Evolutionary conservation across 2,797 vertebrate species (phyloP).

Genomic region (Mycteria americana): DNA sequence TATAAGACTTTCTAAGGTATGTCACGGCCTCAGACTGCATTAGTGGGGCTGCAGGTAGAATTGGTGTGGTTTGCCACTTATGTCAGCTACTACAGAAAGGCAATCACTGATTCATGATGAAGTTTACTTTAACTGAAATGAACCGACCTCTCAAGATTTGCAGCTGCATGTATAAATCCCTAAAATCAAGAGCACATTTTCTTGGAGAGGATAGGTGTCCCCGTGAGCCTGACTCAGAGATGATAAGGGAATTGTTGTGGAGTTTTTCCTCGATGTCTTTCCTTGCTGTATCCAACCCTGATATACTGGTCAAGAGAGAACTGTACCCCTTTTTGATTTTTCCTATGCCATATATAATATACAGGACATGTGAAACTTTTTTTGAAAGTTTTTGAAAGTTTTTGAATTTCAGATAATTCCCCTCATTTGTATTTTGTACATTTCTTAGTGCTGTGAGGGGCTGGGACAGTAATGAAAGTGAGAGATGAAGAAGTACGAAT

Average conservation of each 20-base stretch:
- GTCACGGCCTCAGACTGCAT: neutral
- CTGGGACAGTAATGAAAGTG: neutral
- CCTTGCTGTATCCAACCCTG: neutral
- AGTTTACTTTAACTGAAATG: neutral
- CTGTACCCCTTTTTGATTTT: neutral
- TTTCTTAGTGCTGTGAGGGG: neutral
- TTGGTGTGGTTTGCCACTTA: fast-evolving
- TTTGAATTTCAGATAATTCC: neutral
- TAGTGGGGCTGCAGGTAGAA: neutral
- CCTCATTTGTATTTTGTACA: neutral
- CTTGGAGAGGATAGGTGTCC: neutral
- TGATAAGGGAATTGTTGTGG: neutral
- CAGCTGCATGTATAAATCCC: neutral
- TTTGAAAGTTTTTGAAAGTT: neutral
- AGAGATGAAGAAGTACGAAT: neutral
- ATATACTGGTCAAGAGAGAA: neutral
- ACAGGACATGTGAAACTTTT: fast-evolving
- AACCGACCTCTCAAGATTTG: neutral
- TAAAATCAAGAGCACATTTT: neutral
- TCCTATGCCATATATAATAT: neutral
- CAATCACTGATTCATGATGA: fast-evolving
- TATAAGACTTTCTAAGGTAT: neutral
- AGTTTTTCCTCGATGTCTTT: neutral
- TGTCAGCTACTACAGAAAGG: neutral
- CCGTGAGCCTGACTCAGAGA: fast-evolving